Evolutionary conservation across 1,140 invertebrate genomes (phyloP).

Genomic region (Sitophilus oryzae): DNA sequence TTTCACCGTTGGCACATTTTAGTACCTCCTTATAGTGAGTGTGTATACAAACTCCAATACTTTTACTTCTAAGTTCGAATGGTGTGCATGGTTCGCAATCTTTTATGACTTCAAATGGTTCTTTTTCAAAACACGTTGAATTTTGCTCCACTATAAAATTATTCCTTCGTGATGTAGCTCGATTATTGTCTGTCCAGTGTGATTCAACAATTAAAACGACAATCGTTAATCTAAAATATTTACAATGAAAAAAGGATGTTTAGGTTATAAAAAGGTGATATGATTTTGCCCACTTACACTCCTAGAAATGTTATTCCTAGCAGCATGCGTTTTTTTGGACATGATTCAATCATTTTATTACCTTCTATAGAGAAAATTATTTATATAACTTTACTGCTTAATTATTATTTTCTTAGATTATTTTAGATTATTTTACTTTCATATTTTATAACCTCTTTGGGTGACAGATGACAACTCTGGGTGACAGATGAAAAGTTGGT

Average conservation of each 20-base stretch:
- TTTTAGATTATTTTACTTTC: no score
- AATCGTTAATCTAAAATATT: conserved; percentile 61
- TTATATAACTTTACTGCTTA: no score
- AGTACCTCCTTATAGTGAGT: conserved; percentile 67
- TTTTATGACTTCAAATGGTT: conserved; percentile 61
- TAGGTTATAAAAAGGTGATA: conserved; percentile 14
- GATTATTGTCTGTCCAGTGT: conserved; percentile 54
- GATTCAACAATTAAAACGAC: conserved; percentile 73
- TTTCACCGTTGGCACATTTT: conserved; percentile 62
- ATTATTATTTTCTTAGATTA: background rate
- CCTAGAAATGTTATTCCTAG: conserved; percentile 56
- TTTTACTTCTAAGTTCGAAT: conserved; percentile 67
- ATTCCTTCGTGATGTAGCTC: conserved; percentile 42
- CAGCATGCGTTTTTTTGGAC: conserved; percentile 62
- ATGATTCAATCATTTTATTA: conserved; percentile 59
- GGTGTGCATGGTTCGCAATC: conserved; percentile 76
- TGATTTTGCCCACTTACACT: conserved; percentile 46
- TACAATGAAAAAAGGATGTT: background rate
- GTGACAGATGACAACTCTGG: no score
- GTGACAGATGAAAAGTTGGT: background rate
- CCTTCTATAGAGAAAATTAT: no score
- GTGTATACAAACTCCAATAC: conserved; percentile 60
- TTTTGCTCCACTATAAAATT: conserved; percentile 65
- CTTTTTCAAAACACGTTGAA: conserved; percentile 64
- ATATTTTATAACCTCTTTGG: no score